Conservation (phyloP, 2,797 vertebrate genomes). For the Sebastolobus altivelis region DNA sequence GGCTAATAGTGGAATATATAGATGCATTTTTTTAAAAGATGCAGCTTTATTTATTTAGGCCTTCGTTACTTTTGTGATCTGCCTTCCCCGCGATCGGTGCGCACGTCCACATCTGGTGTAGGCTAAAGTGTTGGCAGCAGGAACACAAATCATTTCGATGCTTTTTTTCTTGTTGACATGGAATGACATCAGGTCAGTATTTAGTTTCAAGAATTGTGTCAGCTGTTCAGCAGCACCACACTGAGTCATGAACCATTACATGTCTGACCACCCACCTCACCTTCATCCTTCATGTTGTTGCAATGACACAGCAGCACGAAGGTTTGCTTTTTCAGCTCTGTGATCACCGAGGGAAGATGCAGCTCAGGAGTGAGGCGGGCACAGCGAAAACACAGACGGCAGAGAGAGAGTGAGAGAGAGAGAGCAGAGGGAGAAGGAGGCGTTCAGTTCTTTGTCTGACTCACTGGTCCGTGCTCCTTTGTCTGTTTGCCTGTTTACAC, state of each 20-base stretch:
- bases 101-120: background rate
- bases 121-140: background rate
- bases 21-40: too few relatives aligned
- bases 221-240: background rate
- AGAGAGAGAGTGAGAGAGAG: background rate
- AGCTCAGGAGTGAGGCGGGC: background rate
- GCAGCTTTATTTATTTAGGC: background rate
- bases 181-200: background rate
- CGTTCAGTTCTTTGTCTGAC: constrained; percentile 39
- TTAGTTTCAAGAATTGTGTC: background rate
- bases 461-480: constrained; percentile 45
- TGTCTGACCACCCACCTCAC: background rate
- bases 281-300: constrained; percentile 5
- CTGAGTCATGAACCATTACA: background rate
- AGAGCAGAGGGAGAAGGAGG: constrained; percentile 31
- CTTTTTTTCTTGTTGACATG: background rate
- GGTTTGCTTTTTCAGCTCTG: background rate
- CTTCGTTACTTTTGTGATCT: background rate
- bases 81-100: background rate
- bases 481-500: constrained; percentile 54
- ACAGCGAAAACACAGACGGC: too few relatives aligned
- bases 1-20: too few relatives aligned
- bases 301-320: background rate
- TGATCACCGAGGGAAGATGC: background rate
- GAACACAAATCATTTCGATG: background rate